Base-by-base conservation (phyloP, 1,140 invertebrate species). In the Brachystomella parvula region DNA sequence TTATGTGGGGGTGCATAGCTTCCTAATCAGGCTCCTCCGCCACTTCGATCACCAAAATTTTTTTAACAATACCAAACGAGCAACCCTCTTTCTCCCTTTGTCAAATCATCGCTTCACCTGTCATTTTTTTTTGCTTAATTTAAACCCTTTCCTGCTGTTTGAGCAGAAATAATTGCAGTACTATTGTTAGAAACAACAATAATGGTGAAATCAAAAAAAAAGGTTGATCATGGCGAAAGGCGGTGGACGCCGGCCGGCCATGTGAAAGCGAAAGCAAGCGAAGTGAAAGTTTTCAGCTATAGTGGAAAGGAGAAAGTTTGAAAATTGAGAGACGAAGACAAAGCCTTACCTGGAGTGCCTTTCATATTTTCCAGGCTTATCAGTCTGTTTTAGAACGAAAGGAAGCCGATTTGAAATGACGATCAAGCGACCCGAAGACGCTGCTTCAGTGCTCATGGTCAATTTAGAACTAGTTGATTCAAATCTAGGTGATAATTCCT, bases 351-450 rank as follows among this genome's bases (percentile, higher is more conserved):
- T 92, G 73, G 89, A 86, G 76, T 88, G 89, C 64, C 90, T 83
- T 68, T 86, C 84, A 73, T 90, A 81, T 68, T 84, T 82, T 49
- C 86, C 86, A 60, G 85, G 85, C 70, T 81, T 79, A 47, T 86
- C 80, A 79, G 89, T 85, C 74, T 86, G 83, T 75, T 85, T 86
- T 33, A 94, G 79, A 68, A 92, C 87, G 79, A 94, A 93, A 6
- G 91, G 91, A 74, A 94, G 80, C 72, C 91, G 82, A 81, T 93
- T 94, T 69, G 90, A 92, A 58, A 94, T 89, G 65, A 94, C 90
- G 74, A 94, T 92, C 82, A 94, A 61, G 19, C 69, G 61, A 35
- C 73, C 73, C 9, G 67, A 63, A 3, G 74, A 71, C 9, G 59
- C 58, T 26, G 33, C 12, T 24, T 12, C 6, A 3, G 32, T 30